Evolutionary conservation across 1,140 invertebrate species (phyloP).

Genomic region (Probaryconus sp.): DNA sequence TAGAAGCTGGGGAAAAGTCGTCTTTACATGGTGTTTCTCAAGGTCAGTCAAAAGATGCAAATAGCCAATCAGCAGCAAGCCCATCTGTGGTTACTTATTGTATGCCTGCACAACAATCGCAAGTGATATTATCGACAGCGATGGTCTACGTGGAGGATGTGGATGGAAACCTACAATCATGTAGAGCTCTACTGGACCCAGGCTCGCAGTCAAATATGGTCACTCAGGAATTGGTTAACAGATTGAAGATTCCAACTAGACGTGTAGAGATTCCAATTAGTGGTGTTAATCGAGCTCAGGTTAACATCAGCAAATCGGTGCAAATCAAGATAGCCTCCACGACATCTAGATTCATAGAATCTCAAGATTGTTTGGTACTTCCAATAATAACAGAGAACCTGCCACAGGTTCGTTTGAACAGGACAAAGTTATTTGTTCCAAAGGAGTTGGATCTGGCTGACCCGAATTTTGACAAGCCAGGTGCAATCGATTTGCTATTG

Average conservation of each 20-base stretch:
- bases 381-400: constrained; percentile 17
- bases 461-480: constrained; percentile 20
- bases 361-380: background rate
- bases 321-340: constrained; percentile 20
- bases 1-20: background rate
- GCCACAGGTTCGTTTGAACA: constrained; percentile 30
- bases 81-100: background rate
- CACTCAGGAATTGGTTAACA: background rate
- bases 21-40: background rate
- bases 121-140: background rate
- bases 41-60: background rate
- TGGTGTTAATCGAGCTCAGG: background rate
- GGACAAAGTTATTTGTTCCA: constrained; percentile 8
- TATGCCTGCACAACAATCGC: background rate
- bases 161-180: constrained; percentile 2
- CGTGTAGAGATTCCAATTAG: background rate
- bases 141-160: background rate
- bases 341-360: background rate
- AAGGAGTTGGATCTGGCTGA: constrained; percentile 24
- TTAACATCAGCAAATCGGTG: background rate
- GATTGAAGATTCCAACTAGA: background rate
- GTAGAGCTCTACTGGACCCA: constrained; percentile 5
- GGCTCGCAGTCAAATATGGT: constrained; percentile 6
- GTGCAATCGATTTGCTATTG: constrained; percentile 14
- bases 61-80: too few species aligned